A percentile compares a stretch with the other conserved stretches of the same genome.
Conservation (phyloP, 2,888 invertebrate genomes). For the Macrophya alboannulata region DNA sequence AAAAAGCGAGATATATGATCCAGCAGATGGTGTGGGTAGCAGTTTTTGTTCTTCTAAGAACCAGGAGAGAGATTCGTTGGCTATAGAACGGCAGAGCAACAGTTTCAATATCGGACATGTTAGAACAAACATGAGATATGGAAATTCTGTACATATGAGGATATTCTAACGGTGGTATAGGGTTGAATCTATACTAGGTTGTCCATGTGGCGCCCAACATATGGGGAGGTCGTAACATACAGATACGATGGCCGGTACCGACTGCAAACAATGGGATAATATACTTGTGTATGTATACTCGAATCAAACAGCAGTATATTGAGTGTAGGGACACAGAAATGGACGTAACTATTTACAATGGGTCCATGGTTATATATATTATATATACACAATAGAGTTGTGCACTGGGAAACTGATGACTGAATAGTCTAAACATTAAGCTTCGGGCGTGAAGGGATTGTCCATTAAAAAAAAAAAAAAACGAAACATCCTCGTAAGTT, state of each 20-base stretch:
- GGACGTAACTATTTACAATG: conserved; percentile 27
- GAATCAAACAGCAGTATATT: conserved; percentile 39
- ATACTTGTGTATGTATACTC: conserved; percentile 37
- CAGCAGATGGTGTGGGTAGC: not conserved
- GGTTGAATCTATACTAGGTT: conserved; percentile 19
- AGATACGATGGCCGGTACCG: conserved; percentile 37
- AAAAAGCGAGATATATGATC: conserved; percentile 17
- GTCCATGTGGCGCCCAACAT: conserved; percentile 41
- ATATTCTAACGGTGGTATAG: not conserved
- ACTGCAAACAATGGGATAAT: conserved; percentile 52
- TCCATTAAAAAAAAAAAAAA: not conserved
- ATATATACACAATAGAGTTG: not conserved
- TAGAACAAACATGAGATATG: conserved; percentile 38
- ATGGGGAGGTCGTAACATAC: conserved; percentile 30
- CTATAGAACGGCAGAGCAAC: conserved; percentile 1
- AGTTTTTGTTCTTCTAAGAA: not conserved
- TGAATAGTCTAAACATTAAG: not conserved
- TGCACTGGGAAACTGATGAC: conserved; percentile 2
- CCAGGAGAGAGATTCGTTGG: conserved; percentile 3
- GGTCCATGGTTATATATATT: not conserved
- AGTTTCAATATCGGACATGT: conserved; percentile 40
- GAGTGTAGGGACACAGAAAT: conserved; percentile 31
- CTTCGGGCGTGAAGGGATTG: not conserved
- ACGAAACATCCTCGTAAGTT: not conserved
- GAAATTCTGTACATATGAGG: conserved; percentile 29